Conservation (phyloP, 2,797 vertebrate species). For the Rhabdophis nuchalis region DNA sequence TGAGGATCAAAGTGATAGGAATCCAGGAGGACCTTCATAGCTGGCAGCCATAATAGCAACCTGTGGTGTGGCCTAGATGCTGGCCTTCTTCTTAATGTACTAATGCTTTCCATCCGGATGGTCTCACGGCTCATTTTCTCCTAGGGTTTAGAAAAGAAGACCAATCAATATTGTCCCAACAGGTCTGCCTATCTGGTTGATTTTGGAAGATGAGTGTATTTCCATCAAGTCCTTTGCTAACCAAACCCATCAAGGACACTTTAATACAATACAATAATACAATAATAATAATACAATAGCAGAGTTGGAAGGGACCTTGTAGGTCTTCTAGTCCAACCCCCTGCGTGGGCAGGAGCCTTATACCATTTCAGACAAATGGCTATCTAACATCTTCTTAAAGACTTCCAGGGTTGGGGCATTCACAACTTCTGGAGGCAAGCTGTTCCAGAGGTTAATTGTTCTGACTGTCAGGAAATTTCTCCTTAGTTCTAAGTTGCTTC, state of each 20-base stretch:
- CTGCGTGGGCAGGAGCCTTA: too few species aligned
- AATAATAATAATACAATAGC: too few species aligned
- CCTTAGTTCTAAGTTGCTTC: too few species aligned
- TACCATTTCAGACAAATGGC: too few species aligned
- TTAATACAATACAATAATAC: too few species aligned
- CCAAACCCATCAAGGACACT: not conserved
- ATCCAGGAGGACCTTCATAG: not conserved
- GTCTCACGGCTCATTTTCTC: not conserved
- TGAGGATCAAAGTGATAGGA: not conserved
- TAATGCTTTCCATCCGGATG: not conserved
- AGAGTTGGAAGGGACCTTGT: too few species aligned
- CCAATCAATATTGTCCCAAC: not conserved
- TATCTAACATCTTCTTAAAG: too few species aligned
- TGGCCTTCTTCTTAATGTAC: not conserved
- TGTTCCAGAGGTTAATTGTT: too few species aligned
- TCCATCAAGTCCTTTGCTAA: not conserved
- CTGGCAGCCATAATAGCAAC: not conserved
- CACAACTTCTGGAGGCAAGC: too few species aligned
- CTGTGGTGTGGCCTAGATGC: not conserved
- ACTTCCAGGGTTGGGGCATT: too few species aligned
- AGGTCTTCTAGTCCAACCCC: too few species aligned
- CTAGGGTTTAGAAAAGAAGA: not conserved
- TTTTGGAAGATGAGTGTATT: not conserved
- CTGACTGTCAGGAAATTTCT: too few species aligned
- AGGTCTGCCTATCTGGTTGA: not conserved